Evolutionary conservation across 1,140 invertebrate genomes (phyloP).

Genomic region (Armadillidium nasatum): DNA sequence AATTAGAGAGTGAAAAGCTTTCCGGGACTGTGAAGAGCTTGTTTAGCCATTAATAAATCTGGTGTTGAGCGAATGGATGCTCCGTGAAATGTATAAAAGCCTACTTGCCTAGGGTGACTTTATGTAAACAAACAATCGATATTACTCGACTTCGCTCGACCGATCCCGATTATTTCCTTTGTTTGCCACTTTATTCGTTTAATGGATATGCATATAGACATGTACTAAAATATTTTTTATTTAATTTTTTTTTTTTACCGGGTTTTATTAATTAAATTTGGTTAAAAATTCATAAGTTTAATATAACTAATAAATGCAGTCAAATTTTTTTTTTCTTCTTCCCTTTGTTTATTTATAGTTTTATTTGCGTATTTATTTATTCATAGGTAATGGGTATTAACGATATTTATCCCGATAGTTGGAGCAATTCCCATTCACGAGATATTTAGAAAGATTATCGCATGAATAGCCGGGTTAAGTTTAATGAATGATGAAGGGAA

Average conservation of each 20-base stretch:
- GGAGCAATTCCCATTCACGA: not conserved
- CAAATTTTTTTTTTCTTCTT: too few species aligned
- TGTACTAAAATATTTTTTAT: not conserved
- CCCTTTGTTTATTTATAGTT: not conserved
- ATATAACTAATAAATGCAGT: too few species aligned
- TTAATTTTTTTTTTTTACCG: not conserved
- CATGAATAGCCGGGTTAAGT: not conserved
- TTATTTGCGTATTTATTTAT: not conserved
- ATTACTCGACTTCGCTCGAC: not conserved
- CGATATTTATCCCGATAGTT: not conserved
- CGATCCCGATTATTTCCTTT: not conserved
- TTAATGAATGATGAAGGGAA: not conserved
- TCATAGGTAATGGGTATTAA: not conserved
- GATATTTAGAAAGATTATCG: not conserved
- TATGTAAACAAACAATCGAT: constrained; percentile 1
- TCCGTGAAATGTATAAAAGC: constrained; percentile 2
- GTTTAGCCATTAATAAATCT: constrained; percentile 12
- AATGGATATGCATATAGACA: not conserved
- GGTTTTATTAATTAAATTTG: not conserved
- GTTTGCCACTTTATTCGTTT: not conserved
- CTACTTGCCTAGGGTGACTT: not conserved
- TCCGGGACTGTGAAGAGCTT: not conserved
- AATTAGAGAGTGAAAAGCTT: not conserved
- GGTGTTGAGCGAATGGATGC: not conserved
- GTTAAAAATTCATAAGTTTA: not conserved